Percentiles rank a stretch among this genome's conserved stretches.
These are phyloP conservation scores for Microtus montanus DNA, from an alignment of 2,113 vertebrate species.

Conservation along the genomic window DNA sequence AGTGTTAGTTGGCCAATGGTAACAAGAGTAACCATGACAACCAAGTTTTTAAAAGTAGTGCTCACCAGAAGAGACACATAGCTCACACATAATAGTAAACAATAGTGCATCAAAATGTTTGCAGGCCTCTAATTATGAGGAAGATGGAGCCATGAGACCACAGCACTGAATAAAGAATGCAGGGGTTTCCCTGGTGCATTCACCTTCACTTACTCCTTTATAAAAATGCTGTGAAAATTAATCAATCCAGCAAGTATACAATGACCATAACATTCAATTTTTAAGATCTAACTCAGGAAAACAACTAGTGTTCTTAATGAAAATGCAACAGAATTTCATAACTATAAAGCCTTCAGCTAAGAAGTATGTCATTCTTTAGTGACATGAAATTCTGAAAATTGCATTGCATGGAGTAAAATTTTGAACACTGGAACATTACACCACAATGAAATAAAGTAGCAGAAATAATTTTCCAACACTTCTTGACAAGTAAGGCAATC, in stretches of 20 bases:
- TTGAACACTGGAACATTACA: background rate
- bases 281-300: constrained; percentile 60
- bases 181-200: constrained; percentile 36
- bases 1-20: constrained; percentile 87
- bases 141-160: constrained; percentile 57
- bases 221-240: constrained; percentile 69
- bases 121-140: constrained; percentile 59
- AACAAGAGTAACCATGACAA: constrained; percentile 80
- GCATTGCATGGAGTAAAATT: background rate
- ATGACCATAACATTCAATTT: constrained; percentile 55
- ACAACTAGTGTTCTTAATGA: background rate
- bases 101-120: constrained; percentile 74
- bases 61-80: constrained; percentile 65
- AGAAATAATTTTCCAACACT: constrained; percentile 50
- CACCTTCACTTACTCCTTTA: constrained; percentile 62
- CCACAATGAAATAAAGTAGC: constrained; percentile 19
- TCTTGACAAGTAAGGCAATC: constrained; percentile 39
- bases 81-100: constrained; percentile 74
- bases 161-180: constrained; percentile 53
- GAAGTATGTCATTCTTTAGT: constrained; percentile 10
- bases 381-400: constrained; percentile 13
- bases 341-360: constrained; percentile 36
- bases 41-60: constrained; percentile 71
- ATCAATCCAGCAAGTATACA: constrained; percentile 74
- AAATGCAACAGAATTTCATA: constrained; percentile 20